Evolutionary conservation across 2,113 vertebrate species (phyloP).

Genomic region (Lophius piscatorius): DNA sequence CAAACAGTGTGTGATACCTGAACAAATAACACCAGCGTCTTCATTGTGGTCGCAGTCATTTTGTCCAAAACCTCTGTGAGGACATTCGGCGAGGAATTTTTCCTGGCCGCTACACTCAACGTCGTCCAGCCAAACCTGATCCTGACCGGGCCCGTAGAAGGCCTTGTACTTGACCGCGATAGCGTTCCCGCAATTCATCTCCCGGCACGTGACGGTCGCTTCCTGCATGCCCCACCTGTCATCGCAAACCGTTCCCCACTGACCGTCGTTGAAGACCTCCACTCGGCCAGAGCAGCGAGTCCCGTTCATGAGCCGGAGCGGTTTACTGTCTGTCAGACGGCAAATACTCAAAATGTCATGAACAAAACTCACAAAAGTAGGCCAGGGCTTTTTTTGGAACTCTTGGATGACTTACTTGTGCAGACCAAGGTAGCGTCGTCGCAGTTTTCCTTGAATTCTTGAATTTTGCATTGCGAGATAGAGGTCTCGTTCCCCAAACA

Average conservation of each 20-base stretch:
- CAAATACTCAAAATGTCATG: not conserved
- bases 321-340: constrained; percentile 49
- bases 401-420: constrained; percentile 39
- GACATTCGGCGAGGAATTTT: constrained; percentile 58
- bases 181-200: constrained; percentile 63
- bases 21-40: constrained; percentile 68
- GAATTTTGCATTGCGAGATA: constrained; percentile 30
- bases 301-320: constrained; percentile 60
- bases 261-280: constrained; percentile 53
- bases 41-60: constrained; percentile 69
- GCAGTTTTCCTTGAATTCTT: constrained; percentile 46
- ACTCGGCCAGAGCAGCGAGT: constrained; percentile 67
- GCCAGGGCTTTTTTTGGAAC: too few species aligned
- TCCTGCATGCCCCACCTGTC: constrained; percentile 70
- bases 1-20: constrained; percentile 44
- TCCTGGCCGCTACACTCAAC: constrained; percentile 64
- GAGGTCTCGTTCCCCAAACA: constrained; percentile 69
- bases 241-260: constrained; percentile 73
- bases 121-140: constrained; percentile 67
- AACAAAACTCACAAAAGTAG: too few species aligned
- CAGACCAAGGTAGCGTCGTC: constrained; percentile 48
- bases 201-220: constrained; percentile 53
- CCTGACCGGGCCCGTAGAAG: constrained; percentile 51
- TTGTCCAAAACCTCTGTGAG: constrained; percentile 61
- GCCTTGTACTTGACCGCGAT: constrained; percentile 49